These are phyloP conservation scores for Malurus elegans DNA, from an alignment of 2,113 vertebrate genomes.

Conservation along the genomic window DNA sequence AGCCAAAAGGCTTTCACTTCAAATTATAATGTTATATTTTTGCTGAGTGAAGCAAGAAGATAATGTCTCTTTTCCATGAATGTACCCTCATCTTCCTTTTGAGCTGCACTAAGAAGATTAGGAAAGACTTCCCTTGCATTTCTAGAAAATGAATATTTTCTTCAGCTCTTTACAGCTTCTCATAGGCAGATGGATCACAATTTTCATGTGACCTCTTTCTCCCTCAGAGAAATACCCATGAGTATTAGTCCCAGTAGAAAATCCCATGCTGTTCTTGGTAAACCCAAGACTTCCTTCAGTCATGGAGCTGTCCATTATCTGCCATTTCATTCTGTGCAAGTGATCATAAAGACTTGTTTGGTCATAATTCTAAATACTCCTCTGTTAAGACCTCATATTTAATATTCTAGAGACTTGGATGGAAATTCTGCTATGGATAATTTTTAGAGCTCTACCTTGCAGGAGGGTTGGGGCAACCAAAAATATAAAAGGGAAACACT, in stretches of 20 bases:
- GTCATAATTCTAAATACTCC: not conserved
- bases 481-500: not conserved
- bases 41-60: not conserved
- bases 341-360: not conserved
- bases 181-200: not conserved
- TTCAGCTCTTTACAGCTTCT: not conserved
- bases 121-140: not conserved
- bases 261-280: not conserved
- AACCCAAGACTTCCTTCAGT: not conserved
- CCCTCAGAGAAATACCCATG: not conserved
- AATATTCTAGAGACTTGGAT: not conserved
- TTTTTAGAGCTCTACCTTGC: not conserved
- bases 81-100: not conserved
- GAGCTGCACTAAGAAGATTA: not conserved
- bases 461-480: not conserved
- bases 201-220: not conserved
- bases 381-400: not conserved
- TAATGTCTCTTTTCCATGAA: not conserved
- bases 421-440: not conserved
- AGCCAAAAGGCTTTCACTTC: not conserved
- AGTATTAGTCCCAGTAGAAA: not conserved
- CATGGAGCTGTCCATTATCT: not conserved
- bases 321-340: not conserved
- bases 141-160: not conserved
- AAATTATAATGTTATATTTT: not conserved